phyloP scores from a whole-genome alignment of 1,140 invertebrate species.

The Pseudomyrmex dendroicus region DNA sequence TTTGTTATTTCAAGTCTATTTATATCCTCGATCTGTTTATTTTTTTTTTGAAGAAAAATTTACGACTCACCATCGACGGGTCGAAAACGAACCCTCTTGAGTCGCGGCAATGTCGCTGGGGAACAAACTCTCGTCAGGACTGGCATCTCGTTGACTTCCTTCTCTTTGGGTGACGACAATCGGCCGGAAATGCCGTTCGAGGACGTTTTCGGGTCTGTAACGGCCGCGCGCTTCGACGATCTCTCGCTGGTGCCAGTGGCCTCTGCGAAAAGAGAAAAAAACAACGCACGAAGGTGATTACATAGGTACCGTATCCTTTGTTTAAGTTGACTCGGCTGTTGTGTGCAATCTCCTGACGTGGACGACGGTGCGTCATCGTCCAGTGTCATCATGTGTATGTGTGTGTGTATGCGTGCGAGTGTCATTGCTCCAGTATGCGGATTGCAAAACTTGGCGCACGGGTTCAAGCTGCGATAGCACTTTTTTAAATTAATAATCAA shows the following conservation, averaged over 20 bases:
- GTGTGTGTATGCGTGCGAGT: neutral
- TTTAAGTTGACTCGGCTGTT: slow-evolving; percentile 44
- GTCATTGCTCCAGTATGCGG: slow-evolving; percentile 48
- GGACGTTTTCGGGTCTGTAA: slow-evolving; percentile 60
- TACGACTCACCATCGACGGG: slow-evolving; percentile 69
- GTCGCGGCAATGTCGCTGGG: slow-evolving; percentile 71
- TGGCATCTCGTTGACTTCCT: slow-evolving; percentile 69
- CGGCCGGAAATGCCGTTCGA: slow-evolving; percentile 36
- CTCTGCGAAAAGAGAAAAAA: slow-evolving; percentile 53
- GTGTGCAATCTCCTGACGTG: slow-evolving; percentile 47
- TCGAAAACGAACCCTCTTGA: slow-evolving; percentile 73
- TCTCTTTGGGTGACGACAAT: neutral
- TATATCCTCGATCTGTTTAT: neutral
- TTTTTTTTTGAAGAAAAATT: neutral
- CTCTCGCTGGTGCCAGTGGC: slow-evolving; percentile 68
- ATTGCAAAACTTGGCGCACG: slow-evolving; percentile 58
- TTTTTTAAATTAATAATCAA: slow-evolving; percentile 32
- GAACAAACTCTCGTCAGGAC: slow-evolving; percentile 71
- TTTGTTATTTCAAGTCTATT: neutral
- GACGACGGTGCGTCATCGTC: slow-evolving; percentile 43
- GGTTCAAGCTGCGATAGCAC: slow-evolving; percentile 20
- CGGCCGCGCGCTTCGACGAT: slow-evolving; percentile 65
- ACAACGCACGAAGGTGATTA: slow-evolving; percentile 35
- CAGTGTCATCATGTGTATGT: slow-evolving; percentile 31
- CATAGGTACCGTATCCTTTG: slow-evolving; percentile 48